These are phyloP conservation scores for Phrixothrix hirtus DNA, from an alignment of 2,888 invertebrate genomes.

Conservation along the genomic window DNA sequence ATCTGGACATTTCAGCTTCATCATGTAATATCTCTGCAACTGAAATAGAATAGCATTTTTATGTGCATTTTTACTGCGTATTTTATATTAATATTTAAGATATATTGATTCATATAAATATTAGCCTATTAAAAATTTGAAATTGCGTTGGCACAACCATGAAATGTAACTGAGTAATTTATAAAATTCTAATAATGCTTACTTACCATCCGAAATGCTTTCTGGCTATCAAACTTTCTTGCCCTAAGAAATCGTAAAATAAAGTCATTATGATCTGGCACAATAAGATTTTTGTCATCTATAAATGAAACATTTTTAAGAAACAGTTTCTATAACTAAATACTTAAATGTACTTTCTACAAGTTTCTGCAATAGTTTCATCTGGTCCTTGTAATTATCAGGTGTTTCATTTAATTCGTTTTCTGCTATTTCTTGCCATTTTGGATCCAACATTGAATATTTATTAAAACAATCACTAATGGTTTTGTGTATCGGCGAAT, in stretches of 20 bases:
- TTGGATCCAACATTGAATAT: constrained; percentile 32
- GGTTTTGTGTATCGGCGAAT: constrained; percentile 14
- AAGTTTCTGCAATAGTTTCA: constrained; percentile 43
- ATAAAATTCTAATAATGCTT: no score
- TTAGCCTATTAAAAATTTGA: no score
- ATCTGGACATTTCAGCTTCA: constrained; percentile 56
- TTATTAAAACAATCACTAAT: constrained; percentile 20
- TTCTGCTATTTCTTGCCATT: constrained; percentile 48
- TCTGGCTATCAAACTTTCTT: constrained; percentile 59
- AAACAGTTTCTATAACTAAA: constrained; percentile 7
- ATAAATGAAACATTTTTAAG: constrained; percentile 29
- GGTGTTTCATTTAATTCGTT: constrained; percentile 53
- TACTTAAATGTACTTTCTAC: constrained; percentile 44
- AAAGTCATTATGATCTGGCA: constrained; percentile 61
- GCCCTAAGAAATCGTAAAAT: constrained; percentile 63
- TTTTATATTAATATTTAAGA: no score
- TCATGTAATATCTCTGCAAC: constrained; percentile 56
- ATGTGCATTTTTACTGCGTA: no score
- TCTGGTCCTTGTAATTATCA: constrained; percentile 48
- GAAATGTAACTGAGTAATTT: no score
- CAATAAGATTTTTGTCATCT: constrained; percentile 51
- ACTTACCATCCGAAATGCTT: constrained; percentile 56
- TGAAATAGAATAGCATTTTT: constrained; percentile 35
- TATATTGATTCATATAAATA: no score
- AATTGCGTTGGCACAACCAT: no score